Percentiles rank a stretch among this genome's conserved stretches.
These are phyloP conservation scores for Polydrusus pterygomalis DNA, from an alignment of 2,888 invertebrate species.

Conservation along the genomic window DNA sequence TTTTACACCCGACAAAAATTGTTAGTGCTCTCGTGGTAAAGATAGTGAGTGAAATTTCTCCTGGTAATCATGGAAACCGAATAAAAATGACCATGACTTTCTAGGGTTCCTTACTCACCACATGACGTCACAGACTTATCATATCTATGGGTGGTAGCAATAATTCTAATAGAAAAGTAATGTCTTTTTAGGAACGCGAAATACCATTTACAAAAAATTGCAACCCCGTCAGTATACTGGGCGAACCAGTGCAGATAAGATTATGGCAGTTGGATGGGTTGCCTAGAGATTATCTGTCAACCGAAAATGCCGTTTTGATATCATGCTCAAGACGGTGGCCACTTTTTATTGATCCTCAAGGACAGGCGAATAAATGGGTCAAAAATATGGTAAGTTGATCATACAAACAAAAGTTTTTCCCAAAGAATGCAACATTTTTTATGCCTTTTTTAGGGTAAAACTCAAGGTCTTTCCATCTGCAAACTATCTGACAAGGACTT, in stretches of 20 bases:
- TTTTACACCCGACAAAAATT: no score
- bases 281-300: conserved; percentile 88
- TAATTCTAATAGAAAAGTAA: no score
- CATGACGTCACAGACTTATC: no score
- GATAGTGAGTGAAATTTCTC: no score
- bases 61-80: no score
- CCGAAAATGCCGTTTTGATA: conserved; percentile 92
- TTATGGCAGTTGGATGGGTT: conserved; percentile 91
- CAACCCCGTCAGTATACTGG: conserved; percentile 79
- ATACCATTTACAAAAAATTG: conserved; percentile 82
- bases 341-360: conserved; percentile 93
- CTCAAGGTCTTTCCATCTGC: conserved; percentile 80
- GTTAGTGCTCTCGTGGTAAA: no score
- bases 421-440: no score
- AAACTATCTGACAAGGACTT: conserved; percentile 85
- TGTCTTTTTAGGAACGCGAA: conserved; percentile 55
- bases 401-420: no score
- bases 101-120: no score
- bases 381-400: conserved; percentile 82
- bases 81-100: no score
- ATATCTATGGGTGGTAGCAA: no score
- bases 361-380: conserved; percentile 94
- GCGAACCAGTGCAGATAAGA: conserved; percentile 84
- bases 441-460: conserved; percentile 76
- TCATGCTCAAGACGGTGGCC: conserved; percentile 90